phyloP scores from a whole-genome alignment of 2,797 vertebrate genomes.

The Adelosebastes latens region DNA sequence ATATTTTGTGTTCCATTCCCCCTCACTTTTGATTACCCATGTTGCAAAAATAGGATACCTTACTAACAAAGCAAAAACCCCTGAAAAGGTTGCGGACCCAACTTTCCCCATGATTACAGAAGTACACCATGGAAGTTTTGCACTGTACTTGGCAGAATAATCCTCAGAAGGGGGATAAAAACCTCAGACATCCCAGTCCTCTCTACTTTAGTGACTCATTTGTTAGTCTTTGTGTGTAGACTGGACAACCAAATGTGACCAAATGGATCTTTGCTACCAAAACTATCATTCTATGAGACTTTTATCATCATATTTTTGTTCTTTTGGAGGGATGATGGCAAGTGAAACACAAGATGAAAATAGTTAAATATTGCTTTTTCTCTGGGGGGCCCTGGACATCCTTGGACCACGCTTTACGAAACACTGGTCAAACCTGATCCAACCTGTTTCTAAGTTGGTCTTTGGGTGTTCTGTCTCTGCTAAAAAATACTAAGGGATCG shows the following conservation, averaged over 20 bases:
- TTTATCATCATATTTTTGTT: neutral
- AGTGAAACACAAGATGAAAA: neutral
- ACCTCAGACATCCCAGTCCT: neutral
- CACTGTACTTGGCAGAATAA: neutral
- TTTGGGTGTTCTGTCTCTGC: neutral
- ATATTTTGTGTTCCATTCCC: slow-evolving; percentile 11
- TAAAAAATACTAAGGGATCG: neutral
- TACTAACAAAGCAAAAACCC: neutral
- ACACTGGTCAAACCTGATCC: neutral
- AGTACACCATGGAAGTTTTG: neutral
- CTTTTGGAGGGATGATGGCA: neutral
- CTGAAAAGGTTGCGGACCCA: neutral
- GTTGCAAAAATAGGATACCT: neutral
- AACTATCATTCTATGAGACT: neutral
- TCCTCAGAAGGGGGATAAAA: neutral
- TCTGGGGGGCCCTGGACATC: neutral
- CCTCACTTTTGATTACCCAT: neutral
- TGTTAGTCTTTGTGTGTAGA: neutral
- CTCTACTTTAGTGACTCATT: neutral
- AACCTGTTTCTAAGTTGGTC: neutral
- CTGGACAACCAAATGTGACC: neutral
- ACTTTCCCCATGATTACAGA: neutral
- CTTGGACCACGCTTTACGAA: neutral
- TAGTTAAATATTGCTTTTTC: neutral
- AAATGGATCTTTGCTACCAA: neutral